phyloP scores from a whole-genome alignment of 2,797 vertebrate species.

The Myripristis jacobus region DNA sequence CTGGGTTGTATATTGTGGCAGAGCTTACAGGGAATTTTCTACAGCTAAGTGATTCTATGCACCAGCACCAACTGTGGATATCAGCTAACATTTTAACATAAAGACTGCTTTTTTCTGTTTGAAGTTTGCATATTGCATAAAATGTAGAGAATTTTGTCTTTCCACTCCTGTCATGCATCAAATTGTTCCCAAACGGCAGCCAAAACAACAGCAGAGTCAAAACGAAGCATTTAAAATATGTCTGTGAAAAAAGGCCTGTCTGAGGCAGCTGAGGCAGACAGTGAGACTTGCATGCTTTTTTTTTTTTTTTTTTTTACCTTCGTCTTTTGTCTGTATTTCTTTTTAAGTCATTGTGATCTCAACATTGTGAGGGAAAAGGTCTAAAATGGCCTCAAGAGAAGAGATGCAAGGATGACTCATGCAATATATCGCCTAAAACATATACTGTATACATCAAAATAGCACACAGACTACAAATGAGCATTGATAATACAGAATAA shows the following conservation, averaged over 20 bases:
- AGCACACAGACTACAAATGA: background rate
- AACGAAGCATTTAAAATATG: slow-evolving; percentile 76
- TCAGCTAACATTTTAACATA: background rate
- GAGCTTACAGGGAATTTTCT: background rate
- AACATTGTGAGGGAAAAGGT: background rate
- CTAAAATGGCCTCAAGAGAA: background rate
- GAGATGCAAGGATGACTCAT: background rate
- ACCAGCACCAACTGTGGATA: background rate
- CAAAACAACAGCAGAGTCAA: slow-evolving; percentile 65
- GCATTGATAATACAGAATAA: background rate
- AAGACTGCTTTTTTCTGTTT: slow-evolving; percentile 6
- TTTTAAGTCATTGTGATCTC: slow-evolving; percentile 7
- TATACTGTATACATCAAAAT: too few species aligned
- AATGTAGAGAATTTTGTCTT: slow-evolving; percentile 52
- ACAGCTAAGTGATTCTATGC: background rate
- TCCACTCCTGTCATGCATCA: slow-evolving; percentile 73
- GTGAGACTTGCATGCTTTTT: slow-evolving; percentile 44
- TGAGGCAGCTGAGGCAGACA: slow-evolving; percentile 44
- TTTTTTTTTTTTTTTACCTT: slow-evolving; percentile 9
- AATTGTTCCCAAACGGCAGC: slow-evolving; percentile 61
- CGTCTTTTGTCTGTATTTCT: slow-evolving; percentile 11
- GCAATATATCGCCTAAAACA: too few species aligned
- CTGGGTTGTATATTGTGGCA: background rate
- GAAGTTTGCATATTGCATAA: slow-evolving; percentile 34
- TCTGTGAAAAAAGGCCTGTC: slow-evolving; percentile 51